Base-by-base conservation (phyloP, 2,797 vertebrate species). In the Esox lucius region DNA sequence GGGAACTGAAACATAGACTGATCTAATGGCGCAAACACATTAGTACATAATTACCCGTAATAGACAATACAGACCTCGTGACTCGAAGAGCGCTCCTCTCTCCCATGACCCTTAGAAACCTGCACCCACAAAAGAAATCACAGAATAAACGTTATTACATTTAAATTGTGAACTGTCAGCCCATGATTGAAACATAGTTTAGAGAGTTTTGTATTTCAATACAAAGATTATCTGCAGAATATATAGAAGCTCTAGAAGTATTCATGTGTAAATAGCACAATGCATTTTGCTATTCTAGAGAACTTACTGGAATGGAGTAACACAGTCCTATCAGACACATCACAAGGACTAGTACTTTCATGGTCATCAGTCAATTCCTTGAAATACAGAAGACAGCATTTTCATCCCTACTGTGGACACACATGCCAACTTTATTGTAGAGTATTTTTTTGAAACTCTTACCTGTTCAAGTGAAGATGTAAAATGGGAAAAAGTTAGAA, bases 71-170 rank as follows among this genome's bases (percentile, higher is more conserved):
- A 76, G 28, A 82, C 83, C 78, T 82, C 83, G 8, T 39, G 0
- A 71, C 80, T 88, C 5, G 68, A 73, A 51, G 85, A 86, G 4
- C 80, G 81, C 51, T 80, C 84, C 26, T 76, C 80, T 68, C 73
- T 11, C 22, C 24, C 70, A 24, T 64, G 75, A 26, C 77, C 51
- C 3, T 81, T 48, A 73, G 68, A 49, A 22, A 77, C 39, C 70
- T 61, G 56, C 13, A 33, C 5, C 72, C 70, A 72, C 19, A 8
- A 72, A 74, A 53, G 13, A 48, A 8, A 68, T 62, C 48, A 6
- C 51, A 0, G 1, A 22, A 22, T 73, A 16, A 59, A 53, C 0
- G 5, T 17, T 2, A 31, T 17, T 35, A 31, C 5, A 35, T 66
- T 24, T 24, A 28, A 9, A 62, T n/a, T 13, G 28, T 31, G 28